Evolutionary conservation across 2,113 vertebrate species (phyloP).

Genomic region (Serinus canaria): DNA sequence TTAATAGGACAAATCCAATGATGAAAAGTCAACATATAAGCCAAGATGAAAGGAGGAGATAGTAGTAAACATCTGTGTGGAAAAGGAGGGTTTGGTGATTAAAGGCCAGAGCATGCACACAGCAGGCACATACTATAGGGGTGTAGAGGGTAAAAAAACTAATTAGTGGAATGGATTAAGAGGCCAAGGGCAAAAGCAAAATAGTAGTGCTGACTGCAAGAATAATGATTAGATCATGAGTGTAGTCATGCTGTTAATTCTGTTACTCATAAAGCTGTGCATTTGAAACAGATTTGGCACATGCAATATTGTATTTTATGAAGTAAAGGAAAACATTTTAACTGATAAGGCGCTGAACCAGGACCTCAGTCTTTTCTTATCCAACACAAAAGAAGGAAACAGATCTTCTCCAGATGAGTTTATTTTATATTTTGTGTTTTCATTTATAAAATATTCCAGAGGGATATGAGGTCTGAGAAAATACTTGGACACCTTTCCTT

Average conservation of each 20-base stretch:
- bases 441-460: not conserved
- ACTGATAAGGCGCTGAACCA: not conserved
- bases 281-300: not conserved
- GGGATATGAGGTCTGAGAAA: not conserved
- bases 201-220: not conserved
- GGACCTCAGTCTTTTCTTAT: not conserved
- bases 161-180: not conserved
- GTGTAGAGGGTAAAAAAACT: not conserved
- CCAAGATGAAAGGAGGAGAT: not conserved
- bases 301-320: not conserved
- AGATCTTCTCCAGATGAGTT: not conserved
- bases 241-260: not conserved
- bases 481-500: not conserved
- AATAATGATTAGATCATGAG: not conserved
- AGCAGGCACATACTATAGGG: not conserved
- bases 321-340: not conserved
- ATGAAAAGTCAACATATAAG: not conserved
- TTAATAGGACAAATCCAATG: not conserved
- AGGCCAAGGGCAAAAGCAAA: not conserved
- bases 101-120: not conserved
- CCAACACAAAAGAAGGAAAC: not conserved
- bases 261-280: not conserved
- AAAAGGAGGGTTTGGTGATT: not conserved
- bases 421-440: not conserved
- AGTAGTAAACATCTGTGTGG: not conserved